Conservation (phyloP, 2,888 invertebrate genomes). For the Drosophila sordidapex region DNA sequence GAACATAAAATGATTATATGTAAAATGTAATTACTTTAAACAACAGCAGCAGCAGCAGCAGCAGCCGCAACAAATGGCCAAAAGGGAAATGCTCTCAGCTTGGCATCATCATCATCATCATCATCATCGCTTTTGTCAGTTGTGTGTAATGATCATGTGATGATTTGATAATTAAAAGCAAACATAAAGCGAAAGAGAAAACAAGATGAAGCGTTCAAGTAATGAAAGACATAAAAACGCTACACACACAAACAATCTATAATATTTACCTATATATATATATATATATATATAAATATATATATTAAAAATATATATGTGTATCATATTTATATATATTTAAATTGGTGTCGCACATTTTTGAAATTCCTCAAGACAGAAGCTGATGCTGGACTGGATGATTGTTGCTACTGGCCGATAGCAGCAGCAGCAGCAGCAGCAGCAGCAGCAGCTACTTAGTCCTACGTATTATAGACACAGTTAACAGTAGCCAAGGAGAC, state of each 20-base stretch:
- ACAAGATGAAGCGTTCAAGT: slow-evolving; percentile 54
- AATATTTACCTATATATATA: slow-evolving; percentile 7
- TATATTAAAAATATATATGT: not conserved
- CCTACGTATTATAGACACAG: slow-evolving; percentile 28
- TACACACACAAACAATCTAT: slow-evolving; percentile 7
- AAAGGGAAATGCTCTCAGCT: slow-evolving; percentile 43
- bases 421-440: slow-evolving; percentile 12
- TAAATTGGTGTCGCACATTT: slow-evolving; percentile 31
- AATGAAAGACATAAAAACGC: slow-evolving; percentile 63
- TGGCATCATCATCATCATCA: not conserved
- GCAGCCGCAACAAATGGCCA: slow-evolving; percentile 27
- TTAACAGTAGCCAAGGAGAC: slow-evolving; percentile 51
- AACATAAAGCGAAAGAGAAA: slow-evolving; percentile 68
- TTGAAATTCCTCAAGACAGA: slow-evolving; percentile 31
- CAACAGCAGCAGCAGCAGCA: slow-evolving; percentile 23
- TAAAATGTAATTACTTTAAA: slow-evolving; percentile 57
- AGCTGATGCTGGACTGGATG: not conserved
- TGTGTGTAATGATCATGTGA: slow-evolving; percentile 74
- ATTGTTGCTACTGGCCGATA: slow-evolving; percentile 59
- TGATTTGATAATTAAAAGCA: slow-evolving; percentile 80
- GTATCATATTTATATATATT: not conserved
- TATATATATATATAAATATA: not conserved
- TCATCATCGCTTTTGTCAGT: slow-evolving; percentile 52
- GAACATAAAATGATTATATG: slow-evolving; percentile 20
- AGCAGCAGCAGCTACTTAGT: slow-evolving; percentile 29